Evolutionary conservation across 2,113 vertebrate species (phyloP).

Genomic region (Pelvicachromis taeniatus): DNA sequence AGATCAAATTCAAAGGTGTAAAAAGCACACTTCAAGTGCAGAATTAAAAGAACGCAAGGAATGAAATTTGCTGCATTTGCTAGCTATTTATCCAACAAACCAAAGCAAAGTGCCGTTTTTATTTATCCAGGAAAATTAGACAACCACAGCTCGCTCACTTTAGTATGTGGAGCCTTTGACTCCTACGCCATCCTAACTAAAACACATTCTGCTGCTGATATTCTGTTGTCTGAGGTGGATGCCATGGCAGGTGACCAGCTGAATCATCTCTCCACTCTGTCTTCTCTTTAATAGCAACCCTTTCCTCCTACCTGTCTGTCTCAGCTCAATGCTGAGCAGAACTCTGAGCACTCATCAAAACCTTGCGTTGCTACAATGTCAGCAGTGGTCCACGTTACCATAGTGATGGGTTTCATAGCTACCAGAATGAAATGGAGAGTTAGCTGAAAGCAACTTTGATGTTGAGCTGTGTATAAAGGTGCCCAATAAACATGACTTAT

Average conservation of each 20-base stretch:
- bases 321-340: slow-evolving; percentile 35
- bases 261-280: slow-evolving; percentile 53
- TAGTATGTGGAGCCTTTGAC: slow-evolving; percentile 30
- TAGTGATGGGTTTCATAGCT: slow-evolving; percentile 58
- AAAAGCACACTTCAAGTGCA: not conserved
- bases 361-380: slow-evolving; percentile 57
- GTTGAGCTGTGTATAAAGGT: slow-evolving; percentile 5
- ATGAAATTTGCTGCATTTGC: not conserved
- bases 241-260: slow-evolving; percentile 53
- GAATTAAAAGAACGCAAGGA: not conserved
- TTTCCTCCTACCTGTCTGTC: slow-evolving; percentile 53
- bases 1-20: not conserved
- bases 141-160: slow-evolving; percentile 1
- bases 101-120: not conserved
- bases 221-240: slow-evolving; percentile 29
- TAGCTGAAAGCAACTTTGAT: slow-evolving; percentile 41
- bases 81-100: not conserved
- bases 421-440: slow-evolving; percentile 19
- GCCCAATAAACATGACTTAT: slow-evolving; percentile 16
- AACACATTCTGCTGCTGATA: slow-evolving; percentile 43
- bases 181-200: slow-evolving; percentile 18
- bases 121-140: slow-evolving; percentile 35
- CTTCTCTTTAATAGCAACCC: slow-evolving; percentile 55
- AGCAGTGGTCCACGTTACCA: slow-evolving; percentile 65
- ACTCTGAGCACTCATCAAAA: slow-evolving; percentile 67